Evolutionary conservation across 2,797 vertebrate genomes (phyloP).

Genomic region (Intellagama lesueurii): DNA sequence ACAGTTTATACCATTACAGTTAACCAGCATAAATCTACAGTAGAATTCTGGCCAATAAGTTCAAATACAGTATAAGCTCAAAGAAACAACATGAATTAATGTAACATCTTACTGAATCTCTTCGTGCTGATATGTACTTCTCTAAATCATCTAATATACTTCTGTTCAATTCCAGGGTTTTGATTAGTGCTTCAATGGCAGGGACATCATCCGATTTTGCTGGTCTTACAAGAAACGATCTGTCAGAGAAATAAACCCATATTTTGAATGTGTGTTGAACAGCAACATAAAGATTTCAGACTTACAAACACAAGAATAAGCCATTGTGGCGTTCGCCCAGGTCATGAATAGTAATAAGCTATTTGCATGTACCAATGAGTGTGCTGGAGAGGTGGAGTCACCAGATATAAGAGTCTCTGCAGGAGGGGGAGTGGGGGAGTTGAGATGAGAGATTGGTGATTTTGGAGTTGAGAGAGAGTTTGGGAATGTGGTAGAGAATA

Average conservation of each 20-base stretch:
- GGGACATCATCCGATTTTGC: conserved; percentile 77
- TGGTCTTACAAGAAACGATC: conserved; percentile 83
- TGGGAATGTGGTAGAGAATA: too few relatives aligned
- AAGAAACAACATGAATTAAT: neutral
- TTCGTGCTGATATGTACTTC: conserved; percentile 76
- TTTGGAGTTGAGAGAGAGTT: too few relatives aligned
- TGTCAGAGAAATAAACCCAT: conserved; percentile 62
- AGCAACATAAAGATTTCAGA: neutral
- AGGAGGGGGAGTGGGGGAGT: too few relatives aligned
- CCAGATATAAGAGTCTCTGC: too few relatives aligned
- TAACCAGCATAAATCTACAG: too few relatives aligned
- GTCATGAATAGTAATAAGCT: too few relatives aligned
- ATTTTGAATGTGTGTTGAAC: neutral
- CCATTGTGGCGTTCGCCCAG: too few relatives aligned
- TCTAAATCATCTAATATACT: conserved; percentile 83
- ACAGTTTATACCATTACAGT: too few relatives aligned
- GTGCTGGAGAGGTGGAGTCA: too few relatives aligned
- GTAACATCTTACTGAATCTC: conserved; percentile 83
- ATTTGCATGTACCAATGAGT: too few relatives aligned
- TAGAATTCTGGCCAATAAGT: too few relatives aligned
- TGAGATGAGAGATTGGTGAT: too few relatives aligned
- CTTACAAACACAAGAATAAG: neutral
- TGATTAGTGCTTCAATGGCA: conserved; percentile 80
- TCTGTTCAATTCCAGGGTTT: conserved; percentile 73
- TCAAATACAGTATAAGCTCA: neutral